A percentile compares a stretch with the other conserved stretches of the same genome.
phyloP scores from a whole-genome alignment of 2,113 vertebrate species.

The Macrotis lagotis region DNA sequence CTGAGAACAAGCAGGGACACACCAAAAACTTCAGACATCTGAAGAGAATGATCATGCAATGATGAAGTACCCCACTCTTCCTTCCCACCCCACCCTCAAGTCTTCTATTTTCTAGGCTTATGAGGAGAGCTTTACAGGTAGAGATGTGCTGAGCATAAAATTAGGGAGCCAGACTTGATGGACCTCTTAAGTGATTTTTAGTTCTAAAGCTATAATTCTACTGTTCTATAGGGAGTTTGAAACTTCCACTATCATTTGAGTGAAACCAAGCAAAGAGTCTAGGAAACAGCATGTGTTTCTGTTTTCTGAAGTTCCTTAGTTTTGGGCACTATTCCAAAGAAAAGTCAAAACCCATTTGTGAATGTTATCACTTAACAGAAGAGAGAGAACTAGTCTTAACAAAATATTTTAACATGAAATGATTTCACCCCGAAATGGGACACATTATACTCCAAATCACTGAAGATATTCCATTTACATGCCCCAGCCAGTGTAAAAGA shows the following conservation, averaged over 20 bases:
- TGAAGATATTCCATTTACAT: background rate
- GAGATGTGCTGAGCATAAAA: background rate
- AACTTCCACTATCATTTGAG: constrained; percentile 67
- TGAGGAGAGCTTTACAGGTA: background rate
- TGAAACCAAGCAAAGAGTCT: constrained; percentile 62
- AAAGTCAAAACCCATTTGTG: constrained; percentile 63
- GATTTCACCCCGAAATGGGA: constrained; percentile 52
- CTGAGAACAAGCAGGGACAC: background rate
- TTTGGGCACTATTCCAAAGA: constrained; percentile 63
- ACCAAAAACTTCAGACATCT: background rate
- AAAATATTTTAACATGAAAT: constrained; percentile 64
- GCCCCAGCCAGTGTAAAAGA: background rate
- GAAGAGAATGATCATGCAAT: background rate
- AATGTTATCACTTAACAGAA: constrained; percentile 67
- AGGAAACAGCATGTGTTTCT: constrained; percentile 42
- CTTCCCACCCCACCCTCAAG: background rate
- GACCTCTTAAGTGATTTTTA: background rate
- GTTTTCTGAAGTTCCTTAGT: constrained; percentile 60
- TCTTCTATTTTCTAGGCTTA: background rate
- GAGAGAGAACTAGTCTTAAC: constrained; percentile 58
- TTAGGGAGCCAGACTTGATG: background rate
- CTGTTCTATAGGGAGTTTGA: constrained; percentile 54
- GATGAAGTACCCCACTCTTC: background rate
- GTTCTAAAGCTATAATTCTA: background rate
- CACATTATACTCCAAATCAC: constrained; percentile 41